Evolutionary conservation across 1,140 invertebrate genomes (phyloP).

Genomic region (Tetragonula clypearis): DNA sequence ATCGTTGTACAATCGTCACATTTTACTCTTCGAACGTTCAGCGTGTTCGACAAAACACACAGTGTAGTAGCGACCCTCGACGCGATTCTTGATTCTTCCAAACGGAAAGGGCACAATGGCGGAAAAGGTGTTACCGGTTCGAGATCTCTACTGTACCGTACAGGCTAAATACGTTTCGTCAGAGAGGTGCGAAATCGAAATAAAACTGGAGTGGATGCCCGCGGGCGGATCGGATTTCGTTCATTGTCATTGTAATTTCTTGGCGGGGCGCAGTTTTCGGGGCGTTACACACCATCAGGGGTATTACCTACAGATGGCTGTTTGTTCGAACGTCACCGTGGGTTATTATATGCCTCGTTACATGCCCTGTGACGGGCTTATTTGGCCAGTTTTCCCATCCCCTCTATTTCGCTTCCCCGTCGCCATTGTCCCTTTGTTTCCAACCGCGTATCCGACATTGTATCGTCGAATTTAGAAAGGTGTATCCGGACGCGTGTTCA

Average conservation of each 20-base stretch:
- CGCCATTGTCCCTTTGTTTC: slow-evolving; percentile 42
- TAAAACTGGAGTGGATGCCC: slow-evolving; percentile 74
- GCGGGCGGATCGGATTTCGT: slow-evolving; percentile 79
- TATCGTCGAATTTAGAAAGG: slow-evolving; percentile 33
- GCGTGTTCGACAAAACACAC: background rate
- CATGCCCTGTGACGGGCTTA: slow-evolving; percentile 70
- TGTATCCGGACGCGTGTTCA: slow-evolving; percentile 25
- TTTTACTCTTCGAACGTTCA: background rate
- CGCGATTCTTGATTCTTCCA: slow-evolving; percentile 43
- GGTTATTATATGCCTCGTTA: slow-evolving; percentile 81
- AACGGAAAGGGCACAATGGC: slow-evolving; percentile 63
- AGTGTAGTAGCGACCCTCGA: slow-evolving; percentile 12
- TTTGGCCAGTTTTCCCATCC: slow-evolving; percentile 68
- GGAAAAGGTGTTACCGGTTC: slow-evolving; percentile 64
- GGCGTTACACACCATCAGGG: slow-evolving; percentile 79
- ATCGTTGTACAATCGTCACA: background rate
- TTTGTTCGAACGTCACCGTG: slow-evolving; percentile 79
- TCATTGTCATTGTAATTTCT: slow-evolving; percentile 82
- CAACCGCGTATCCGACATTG: slow-evolving; percentile 11
- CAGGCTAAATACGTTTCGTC: slow-evolving; percentile 32
- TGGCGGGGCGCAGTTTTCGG: slow-evolving; percentile 79
- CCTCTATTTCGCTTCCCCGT: slow-evolving; percentile 22
- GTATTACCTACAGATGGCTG: slow-evolving; percentile 81
- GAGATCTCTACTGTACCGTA: slow-evolving; percentile 25
- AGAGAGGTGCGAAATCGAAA: slow-evolving; percentile 45